These are phyloP conservation scores for Caenorhabditis sp. DNA, from an alignment of 2,888 invertebrate genomes.

Conservation along the genomic window DNA sequence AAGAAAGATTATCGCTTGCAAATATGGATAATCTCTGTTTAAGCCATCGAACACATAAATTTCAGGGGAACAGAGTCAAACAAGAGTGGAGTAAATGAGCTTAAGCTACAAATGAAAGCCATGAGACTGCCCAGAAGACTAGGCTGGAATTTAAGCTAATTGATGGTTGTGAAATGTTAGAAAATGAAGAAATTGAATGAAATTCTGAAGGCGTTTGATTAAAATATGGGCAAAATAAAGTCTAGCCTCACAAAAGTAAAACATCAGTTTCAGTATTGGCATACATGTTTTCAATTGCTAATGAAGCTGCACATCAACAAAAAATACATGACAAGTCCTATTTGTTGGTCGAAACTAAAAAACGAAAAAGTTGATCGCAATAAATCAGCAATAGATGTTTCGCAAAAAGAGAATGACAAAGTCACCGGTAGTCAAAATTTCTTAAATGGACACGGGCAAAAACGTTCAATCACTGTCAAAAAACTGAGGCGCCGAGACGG, in stretches of 20 bases:
- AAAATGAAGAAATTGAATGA: neutral
- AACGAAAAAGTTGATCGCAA: too few relatives aligned
- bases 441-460: conserved; percentile 31
- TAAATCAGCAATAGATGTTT: neutral
- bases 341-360: neutral
- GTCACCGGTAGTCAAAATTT: conserved; percentile 45
- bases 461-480: conserved; percentile 68
- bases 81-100: neutral
- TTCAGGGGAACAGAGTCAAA: neutral
- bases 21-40: conserved; percentile 28
- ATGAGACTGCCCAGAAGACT: too few relatives aligned
- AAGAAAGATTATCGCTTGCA: conserved; percentile 17
- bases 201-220: too few relatives aligned
- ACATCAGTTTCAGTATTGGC: too few relatives aligned
- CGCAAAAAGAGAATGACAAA: conserved; percentile 32
- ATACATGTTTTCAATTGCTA: too few relatives aligned
- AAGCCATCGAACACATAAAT: neutral
- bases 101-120: conserved; percentile 3
- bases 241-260: too few relatives aligned
- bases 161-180: neutral
- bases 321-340: neutral
- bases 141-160: neutral
- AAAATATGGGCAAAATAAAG: too few relatives aligned
- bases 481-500: conserved; percentile 55
- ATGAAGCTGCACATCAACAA: too few relatives aligned